Base-by-base conservation (phyloP, 2,888 invertebrate genomes). In the Cephus pygmeus region DNA sequence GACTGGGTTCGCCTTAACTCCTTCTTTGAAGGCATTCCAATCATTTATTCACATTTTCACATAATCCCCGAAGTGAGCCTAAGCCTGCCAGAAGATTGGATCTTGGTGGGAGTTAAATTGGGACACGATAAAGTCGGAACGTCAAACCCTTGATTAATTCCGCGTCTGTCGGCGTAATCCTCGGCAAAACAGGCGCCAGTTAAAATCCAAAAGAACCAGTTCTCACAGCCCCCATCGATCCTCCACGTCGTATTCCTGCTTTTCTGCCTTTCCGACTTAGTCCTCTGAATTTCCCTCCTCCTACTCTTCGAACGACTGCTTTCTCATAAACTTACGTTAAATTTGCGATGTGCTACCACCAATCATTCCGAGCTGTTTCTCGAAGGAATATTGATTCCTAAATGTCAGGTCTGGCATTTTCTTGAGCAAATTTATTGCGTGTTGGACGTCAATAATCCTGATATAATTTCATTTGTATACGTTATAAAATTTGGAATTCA, bases 61-160 rank as follows among this genome's bases (percentile, higher is more conserved):
- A 71, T 71, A 71, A 71, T 71, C 71, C 71, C 71, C 31, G 15
- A 71, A 31, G 31, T 34, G 12, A 71, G 71, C 71, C 31, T 71
- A 71, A 71, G 71, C n/a, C 71, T 6, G 71, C 31, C 31, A 71
- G 71, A 31, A 71, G 71, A 71, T 71, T 71, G 71, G 71, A 71
- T 71, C 71, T 31, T 71, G 71, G 31, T 71, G 31, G 31, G 71
- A 34, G 71, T 71, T 71, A 71, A 71, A 71, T 71, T 71, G 71
- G 71, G 33, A 71, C 71, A 71, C 33, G 71, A 71, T 71, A 71
- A 71, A 71, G 71, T 71, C 71, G 71, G 71, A 34, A 71, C 71
- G 71, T 71, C 71, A 71, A 71, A 71, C 71, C 71, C 12, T 71
- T 71, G 71, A 71, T 71, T 71, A 71, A 71, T 71, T 71, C 33